These are phyloP conservation scores for Phaethornis superciliosus DNA, from an alignment of 2,113 vertebrate genomes.

Conservation along the genomic window DNA sequence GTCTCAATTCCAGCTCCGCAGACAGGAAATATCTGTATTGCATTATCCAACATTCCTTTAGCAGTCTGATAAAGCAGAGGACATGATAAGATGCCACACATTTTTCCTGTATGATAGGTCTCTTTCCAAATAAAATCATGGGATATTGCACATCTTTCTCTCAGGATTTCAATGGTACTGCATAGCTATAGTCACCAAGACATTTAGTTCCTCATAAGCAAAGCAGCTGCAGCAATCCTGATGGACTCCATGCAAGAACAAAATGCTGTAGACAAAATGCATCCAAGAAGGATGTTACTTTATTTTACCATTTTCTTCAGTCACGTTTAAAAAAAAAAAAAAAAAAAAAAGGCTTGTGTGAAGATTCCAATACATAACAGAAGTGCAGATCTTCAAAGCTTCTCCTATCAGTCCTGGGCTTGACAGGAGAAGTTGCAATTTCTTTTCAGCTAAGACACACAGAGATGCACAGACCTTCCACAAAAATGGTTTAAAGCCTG, in stretches of 20 bases:
- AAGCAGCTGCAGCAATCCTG: neutral
- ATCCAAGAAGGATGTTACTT: neutral
- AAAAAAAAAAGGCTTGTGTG: neutral
- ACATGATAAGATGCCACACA: neutral
- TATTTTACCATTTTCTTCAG: neutral
- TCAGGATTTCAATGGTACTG: neutral
- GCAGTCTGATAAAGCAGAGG: neutral
- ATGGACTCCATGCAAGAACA: neutral
- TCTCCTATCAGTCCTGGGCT: neutral
- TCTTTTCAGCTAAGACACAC: neutral
- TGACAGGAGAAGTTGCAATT: neutral
- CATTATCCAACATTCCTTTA: neutral
- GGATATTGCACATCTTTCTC: neutral
- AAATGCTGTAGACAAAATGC: neutral
- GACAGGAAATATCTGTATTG: neutral
- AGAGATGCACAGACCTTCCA: neutral
- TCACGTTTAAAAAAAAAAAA: neutral
- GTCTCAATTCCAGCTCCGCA: neutral
- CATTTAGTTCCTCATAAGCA: neutral
- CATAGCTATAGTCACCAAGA: neutral
- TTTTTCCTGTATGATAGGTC: neutral
- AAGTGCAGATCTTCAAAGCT: neutral
- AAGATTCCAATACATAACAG: accelerated
- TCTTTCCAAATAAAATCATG: neutral
- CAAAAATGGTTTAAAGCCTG: neutral